Percentiles rank a stretch among this genome's conserved stretches.
Conservation (phyloP, 2,888 invertebrate species). For the Eretmocerus hayati region DNA sequence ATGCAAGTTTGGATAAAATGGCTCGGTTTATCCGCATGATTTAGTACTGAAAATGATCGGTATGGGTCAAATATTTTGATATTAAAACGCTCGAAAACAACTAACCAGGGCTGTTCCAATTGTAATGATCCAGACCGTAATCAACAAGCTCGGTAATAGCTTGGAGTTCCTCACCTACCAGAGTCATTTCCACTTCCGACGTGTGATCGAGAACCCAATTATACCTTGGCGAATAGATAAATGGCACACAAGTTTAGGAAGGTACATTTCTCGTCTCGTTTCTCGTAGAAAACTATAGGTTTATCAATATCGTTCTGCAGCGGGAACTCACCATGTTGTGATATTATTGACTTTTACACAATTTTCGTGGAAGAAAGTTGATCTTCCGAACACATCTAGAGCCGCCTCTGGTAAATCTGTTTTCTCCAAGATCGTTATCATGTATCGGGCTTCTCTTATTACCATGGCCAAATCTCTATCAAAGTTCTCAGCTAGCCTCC, state of each 20-base stretch:
- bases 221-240: slow-evolving; percentile 53
- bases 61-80: neutral
- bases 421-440: slow-evolving; percentile 58
- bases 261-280: neutral
- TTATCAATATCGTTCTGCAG: neutral
- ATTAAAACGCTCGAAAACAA: neutral
- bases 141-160: slow-evolving; percentile 66
- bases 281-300: neutral
- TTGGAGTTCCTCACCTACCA: slow-evolving; percentile 69
- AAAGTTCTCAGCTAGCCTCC: slow-evolving; percentile 63
- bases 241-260: neutral
- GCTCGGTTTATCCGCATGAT: too few relatives aligned
- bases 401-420: slow-evolving; percentile 60
- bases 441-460: slow-evolving; percentile 75
- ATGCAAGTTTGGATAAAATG: too few relatives aligned
- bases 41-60: too few relatives aligned
- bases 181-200: slow-evolving; percentile 67
- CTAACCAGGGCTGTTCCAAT: slow-evolving; percentile 66
- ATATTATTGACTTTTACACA: slow-evolving; percentile 42
- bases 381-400: slow-evolving; percentile 57
- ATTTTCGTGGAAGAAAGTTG: slow-evolving; percentile 58
- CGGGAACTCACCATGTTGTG: slow-evolving; percentile 33
- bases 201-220: slow-evolving; percentile 71
- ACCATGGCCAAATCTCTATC: slow-evolving; percentile 62
- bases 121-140: slow-evolving; percentile 61